Evolutionary conservation across 2,113 vertebrate species (phyloP).

Genomic region (Aptenodytes forsteri): DNA sequence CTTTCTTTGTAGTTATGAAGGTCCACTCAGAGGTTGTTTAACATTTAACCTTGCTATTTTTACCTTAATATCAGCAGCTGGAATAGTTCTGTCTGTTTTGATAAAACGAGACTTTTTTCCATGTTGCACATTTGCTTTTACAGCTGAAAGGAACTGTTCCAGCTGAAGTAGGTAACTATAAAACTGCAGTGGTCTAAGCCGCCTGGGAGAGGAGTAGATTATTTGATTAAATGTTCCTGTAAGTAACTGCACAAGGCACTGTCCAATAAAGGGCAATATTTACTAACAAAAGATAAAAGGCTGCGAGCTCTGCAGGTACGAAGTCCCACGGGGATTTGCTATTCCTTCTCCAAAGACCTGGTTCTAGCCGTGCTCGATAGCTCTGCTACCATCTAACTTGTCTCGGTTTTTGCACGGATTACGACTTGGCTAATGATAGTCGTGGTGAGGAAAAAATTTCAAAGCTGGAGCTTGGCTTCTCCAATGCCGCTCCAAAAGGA

Average conservation of each 20-base stretch:
- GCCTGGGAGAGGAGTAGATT: conserved; percentile 40
- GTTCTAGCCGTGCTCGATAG: background rate
- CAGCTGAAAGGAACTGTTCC: conserved; percentile 43
- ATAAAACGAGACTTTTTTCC: conserved; percentile 51
- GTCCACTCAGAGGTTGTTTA: conserved; percentile 44
- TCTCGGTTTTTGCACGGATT: fast-evolving
- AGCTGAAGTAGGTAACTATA: conserved; percentile 38
- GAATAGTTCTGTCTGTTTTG: conserved; percentile 57
- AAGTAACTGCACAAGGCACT: conserved; percentile 34
- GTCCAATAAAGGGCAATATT: background rate
- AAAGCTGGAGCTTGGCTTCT: background rate
- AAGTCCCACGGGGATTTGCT: background rate
- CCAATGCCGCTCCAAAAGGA: background rate
- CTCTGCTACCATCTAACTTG: background rate
- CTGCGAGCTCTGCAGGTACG: background rate
- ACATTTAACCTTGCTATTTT: conserved; percentile 68
- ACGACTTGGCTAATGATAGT: background rate
- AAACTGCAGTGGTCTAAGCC: conserved; percentile 30
- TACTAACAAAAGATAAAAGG: conserved; percentile 30
- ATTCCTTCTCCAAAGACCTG: background rate
- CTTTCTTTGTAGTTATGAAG: conserved; percentile 53
- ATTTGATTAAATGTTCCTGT: conserved; percentile 58
- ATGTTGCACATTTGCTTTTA: conserved; percentile 59
- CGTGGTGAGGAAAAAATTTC: background rate
- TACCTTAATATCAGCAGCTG: conserved; percentile 47